Evolutionary conservation across 2,888 invertebrate species (phyloP).

Genomic region (Oligia latruncula): DNA sequence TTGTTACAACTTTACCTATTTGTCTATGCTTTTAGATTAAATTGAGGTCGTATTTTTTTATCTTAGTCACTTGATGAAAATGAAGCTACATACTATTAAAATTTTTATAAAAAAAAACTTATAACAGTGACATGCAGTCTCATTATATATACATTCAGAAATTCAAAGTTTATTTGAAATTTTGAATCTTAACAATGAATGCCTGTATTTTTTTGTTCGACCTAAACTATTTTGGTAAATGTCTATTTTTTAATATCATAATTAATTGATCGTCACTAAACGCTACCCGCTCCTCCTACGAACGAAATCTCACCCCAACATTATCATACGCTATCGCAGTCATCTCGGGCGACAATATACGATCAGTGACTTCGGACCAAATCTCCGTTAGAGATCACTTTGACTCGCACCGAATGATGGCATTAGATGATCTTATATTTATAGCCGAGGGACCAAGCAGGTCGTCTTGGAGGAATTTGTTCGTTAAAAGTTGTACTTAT

Average conservation of each 20-base stretch:
- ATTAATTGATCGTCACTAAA: background rate
- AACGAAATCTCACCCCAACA: slow-evolving; percentile 61
- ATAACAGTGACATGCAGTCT: background rate
- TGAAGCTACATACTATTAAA: background rate
- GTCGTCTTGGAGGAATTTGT: slow-evolving; percentile 57
- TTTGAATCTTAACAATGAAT: background rate
- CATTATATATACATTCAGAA: background rate
- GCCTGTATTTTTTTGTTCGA: background rate
- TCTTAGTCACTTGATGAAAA: background rate
- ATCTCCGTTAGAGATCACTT: slow-evolving; percentile 83
- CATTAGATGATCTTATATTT: slow-evolving; percentile 79
- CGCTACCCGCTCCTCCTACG: slow-evolving; percentile 70
- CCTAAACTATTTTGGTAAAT: background rate
- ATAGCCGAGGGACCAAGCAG: slow-evolving; percentile 63
- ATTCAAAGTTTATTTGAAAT: background rate
- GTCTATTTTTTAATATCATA: background rate
- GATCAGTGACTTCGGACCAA: slow-evolving; percentile 86
- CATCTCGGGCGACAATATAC: slow-evolving; percentile 89
- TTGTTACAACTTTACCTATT: background rate
- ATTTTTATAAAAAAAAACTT: background rate
- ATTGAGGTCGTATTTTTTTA: background rate
- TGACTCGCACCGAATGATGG: slow-evolving; percentile 83
- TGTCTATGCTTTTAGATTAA: background rate
- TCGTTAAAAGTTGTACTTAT: slow-evolving; percentile 46
- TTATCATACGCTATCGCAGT: slow-evolving; percentile 84